phyloP scores from a whole-genome alignment of 2,797 vertebrate species.

The Channallabes apus region DNA sequence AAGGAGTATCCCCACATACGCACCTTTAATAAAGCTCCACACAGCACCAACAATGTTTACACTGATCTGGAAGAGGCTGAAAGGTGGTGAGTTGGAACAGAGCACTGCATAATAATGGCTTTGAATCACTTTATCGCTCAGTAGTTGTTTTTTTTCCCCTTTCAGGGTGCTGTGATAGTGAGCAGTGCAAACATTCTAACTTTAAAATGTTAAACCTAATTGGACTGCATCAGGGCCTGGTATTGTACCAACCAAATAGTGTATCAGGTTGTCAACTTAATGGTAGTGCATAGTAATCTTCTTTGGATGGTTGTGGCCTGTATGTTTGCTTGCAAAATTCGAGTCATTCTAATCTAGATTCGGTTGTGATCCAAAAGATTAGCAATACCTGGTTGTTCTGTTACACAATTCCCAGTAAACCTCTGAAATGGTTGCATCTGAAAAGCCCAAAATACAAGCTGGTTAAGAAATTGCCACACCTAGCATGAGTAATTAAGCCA shows the following conservation, averaged over 20 bases:
- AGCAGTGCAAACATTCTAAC: background rate
- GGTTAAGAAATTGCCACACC: background rate
- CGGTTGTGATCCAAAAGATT: background rate
- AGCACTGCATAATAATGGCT: background rate
- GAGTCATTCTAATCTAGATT: background rate
- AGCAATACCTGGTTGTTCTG: background rate
- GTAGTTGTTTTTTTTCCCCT: background rate
- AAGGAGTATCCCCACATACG: slow-evolving; percentile 79
- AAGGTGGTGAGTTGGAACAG: slow-evolving; percentile 71
- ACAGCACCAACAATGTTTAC: slow-evolving; percentile 83
- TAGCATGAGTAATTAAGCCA: background rate
- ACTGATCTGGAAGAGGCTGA: slow-evolving; percentile 76
- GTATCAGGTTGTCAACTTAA: background rate
- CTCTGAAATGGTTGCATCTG: background rate
- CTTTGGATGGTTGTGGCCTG: background rate
- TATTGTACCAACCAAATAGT: slow-evolving; percentile 8
- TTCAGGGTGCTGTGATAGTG: background rate
- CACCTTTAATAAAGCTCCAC: slow-evolving; percentile 77
- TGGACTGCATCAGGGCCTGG: background rate
- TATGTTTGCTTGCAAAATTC: background rate
- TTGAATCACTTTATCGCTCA: background rate
- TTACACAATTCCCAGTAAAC: background rate
- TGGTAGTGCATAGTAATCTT: background rate
- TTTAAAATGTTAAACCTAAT: background rate
- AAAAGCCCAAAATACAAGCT: slow-evolving; percentile 15